phyloP scores from a whole-genome alignment of 2,113 vertebrate genomes.

The Irena cyanogastra region DNA sequence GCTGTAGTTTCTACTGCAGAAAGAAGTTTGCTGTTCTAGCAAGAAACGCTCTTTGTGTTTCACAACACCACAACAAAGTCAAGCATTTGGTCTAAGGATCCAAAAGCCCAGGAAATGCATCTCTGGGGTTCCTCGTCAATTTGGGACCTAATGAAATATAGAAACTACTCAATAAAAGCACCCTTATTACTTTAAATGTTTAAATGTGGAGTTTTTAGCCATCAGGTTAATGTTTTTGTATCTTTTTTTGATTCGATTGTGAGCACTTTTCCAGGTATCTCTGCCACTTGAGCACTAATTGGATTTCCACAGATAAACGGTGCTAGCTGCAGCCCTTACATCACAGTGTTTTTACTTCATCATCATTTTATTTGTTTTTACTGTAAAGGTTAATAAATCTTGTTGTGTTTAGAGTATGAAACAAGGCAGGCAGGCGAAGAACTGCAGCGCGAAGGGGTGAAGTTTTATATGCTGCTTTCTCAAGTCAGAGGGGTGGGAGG shows the following conservation, averaged over 20 bases:
- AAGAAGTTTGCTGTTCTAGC: constrained; percentile 49
- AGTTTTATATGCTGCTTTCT: constrained; percentile 51
- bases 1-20: constrained; percentile 16
- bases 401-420: constrained; percentile 65
- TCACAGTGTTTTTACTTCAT: constrained; percentile 74
- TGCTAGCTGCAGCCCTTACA: constrained; percentile 77
- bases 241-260: constrained; percentile 95
- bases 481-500: background rate
- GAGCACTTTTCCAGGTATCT: constrained; percentile 93
- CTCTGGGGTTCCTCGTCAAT: constrained; percentile 74
- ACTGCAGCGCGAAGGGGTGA: background rate
- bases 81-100: constrained; percentile 64
- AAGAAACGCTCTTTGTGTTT: constrained; percentile 57
- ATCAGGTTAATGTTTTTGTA: constrained; percentile 88
- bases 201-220: constrained; percentile 82
- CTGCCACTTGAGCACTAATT: constrained; percentile 94
- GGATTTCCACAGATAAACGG: constrained; percentile 96
- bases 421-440: constrained; percentile 49
- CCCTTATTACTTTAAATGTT: constrained; percentile 82
- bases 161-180: constrained; percentile 83
- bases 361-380: constrained; percentile 84
- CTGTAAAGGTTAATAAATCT: constrained; percentile 84
- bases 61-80: constrained; percentile 35
- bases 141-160: constrained; percentile 79
- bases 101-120: constrained; percentile 77